Conservation (phyloP, 1,140 invertebrate species). For the Neuroterus valhalla region DNA sequence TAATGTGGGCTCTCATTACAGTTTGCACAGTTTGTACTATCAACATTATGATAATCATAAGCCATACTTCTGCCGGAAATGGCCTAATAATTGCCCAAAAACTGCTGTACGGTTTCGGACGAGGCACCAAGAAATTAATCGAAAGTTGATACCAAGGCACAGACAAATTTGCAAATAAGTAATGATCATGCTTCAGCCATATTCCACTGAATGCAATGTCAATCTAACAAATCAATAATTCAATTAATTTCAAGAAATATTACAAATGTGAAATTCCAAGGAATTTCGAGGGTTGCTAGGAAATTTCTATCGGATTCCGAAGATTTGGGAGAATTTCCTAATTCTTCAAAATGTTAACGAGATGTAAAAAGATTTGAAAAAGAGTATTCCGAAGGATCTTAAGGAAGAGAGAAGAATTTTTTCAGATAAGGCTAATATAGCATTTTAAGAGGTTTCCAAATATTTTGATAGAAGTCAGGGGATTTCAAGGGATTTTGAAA, state of each 20-base stretch:
- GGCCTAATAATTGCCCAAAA: conserved; percentile 66
- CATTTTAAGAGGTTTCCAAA: too few relatives aligned
- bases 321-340: too few relatives aligned
- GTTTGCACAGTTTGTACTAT: conserved; percentile 49
- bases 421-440: too few relatives aligned
- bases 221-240: conserved; percentile 41
- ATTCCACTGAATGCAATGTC: conserved; percentile 64
- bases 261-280: neutral
- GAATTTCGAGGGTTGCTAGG: too few relatives aligned
- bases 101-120: conserved; percentile 57
- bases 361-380: too few relatives aligned
- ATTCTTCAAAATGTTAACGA: too few relatives aligned
- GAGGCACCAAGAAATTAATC: conserved; percentile 63
- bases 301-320: too few relatives aligned
- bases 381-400: too few relatives aligned
- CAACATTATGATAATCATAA: conserved; percentile 45
- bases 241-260: conserved; percentile 25
- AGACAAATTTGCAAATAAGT: conserved; percentile 51
- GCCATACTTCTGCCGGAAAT: conserved; percentile 57
- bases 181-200: conserved; percentile 54
- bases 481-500: too few relatives aligned
- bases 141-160: conserved; percentile 57
- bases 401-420: too few relatives aligned
- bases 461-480: too few relatives aligned
- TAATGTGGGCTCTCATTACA: conserved; percentile 51